Conservation (phyloP, 1,140 invertebrate genomes). For the Trichogramma pretiosum region DNA sequence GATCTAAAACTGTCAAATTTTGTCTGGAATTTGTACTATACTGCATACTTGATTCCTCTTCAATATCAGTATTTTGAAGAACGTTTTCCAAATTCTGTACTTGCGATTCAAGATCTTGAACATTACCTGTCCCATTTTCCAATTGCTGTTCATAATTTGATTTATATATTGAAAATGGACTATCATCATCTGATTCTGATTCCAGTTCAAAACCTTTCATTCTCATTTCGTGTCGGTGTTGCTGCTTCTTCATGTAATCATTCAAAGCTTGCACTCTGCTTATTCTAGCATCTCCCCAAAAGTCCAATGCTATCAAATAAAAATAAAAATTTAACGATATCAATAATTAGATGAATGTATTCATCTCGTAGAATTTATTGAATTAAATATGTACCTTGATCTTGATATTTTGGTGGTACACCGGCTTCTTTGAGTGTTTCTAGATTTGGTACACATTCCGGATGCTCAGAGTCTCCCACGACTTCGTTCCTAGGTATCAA, state of each 20-base stretch:
- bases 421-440: constrained; percentile 30
- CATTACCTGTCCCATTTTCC: neutral
- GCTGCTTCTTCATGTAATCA: constrained; percentile 32
- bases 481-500: constrained; percentile 33
- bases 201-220: constrained; percentile 27
- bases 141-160: constrained; percentile 12
- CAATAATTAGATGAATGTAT: too few species aligned
- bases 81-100: constrained; percentile 14
- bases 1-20: constrained; percentile 21
- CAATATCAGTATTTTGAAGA: constrained; percentile 12
- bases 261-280: constrained; percentile 28
- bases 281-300: constrained; percentile 27
- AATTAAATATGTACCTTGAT: constrained; percentile 23
- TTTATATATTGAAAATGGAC: constrained; percentile 27
- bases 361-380: neutral
- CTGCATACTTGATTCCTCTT: too few species aligned
- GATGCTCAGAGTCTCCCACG: constrained; percentile 29
- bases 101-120: constrained; percentile 3
- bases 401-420: constrained; percentile 31
- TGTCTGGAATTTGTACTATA: neutral
- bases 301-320: constrained; percentile 26
- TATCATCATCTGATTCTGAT: constrained; percentile 34
- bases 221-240: constrained; percentile 28
- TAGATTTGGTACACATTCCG: constrained; percentile 28
- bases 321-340: constrained; percentile 4